A percentile compares a stretch with the other conserved stretches of the same genome.
These are phyloP conservation scores for Hypotaenidia okinawae DNA, from an alignment of 2,797 vertebrate genomes.

Conservation along the genomic window DNA sequence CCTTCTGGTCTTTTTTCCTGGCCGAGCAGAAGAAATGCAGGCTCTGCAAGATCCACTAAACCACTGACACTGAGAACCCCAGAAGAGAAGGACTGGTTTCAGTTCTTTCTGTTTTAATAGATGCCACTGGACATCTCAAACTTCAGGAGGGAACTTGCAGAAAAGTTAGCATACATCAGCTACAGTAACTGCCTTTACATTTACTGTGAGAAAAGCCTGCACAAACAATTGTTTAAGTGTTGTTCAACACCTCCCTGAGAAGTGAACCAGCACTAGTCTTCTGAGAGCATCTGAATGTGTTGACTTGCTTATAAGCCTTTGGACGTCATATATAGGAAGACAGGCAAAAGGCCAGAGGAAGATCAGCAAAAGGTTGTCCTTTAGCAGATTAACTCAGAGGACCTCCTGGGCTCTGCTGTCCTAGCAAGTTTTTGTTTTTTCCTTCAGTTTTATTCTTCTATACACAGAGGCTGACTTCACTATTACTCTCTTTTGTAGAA, in stretches of 20 bases:
- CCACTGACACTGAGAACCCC: accelerated
- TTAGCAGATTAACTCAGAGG: background rate
- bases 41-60: background rate
- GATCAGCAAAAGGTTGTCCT: background rate
- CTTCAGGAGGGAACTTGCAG: background rate
- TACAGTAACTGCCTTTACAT: background rate
- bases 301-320: background rate
- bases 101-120: background rate
- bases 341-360: background rate
- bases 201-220: background rate
- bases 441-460: background rate
- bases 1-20: background rate
- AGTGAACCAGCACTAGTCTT: background rate
- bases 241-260: background rate
- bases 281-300: background rate
- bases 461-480: background rate
- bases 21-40: background rate
- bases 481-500: background rate
- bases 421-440: background rate
- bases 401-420: background rate
- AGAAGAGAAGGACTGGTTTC: background rate
- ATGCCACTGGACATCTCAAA: background rate
- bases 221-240: background rate
- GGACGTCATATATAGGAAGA: background rate
- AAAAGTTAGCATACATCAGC: background rate